Evolutionary conservation across 2,113 vertebrate genomes (phyloP).

Genomic region (Anseranas semipalmata): DNA sequence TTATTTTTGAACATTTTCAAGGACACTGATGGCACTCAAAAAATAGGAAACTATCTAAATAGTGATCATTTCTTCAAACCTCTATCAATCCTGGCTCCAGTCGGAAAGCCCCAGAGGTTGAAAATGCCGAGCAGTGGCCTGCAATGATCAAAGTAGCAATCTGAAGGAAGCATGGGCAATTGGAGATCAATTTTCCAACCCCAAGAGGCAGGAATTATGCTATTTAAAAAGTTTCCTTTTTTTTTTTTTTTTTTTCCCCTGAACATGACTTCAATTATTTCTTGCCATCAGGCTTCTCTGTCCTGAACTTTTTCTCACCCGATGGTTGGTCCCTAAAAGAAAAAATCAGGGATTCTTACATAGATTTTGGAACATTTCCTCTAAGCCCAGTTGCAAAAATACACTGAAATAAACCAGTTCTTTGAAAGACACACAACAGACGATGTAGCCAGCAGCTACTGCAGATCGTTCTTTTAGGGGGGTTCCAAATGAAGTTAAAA

Average conservation of each 20-base stretch:
- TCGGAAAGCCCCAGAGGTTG: background rate
- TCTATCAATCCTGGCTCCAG: background rate
- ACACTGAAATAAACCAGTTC: background rate
- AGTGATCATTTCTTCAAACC: background rate
- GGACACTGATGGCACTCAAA: background rate
- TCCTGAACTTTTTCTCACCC: background rate
- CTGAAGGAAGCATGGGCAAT: rapidly evolving
- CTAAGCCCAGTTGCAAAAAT: background rate
- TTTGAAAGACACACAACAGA: background rate
- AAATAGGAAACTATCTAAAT: background rate
- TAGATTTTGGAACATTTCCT: background rate
- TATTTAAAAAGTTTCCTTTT: background rate
- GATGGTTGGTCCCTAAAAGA: background rate
- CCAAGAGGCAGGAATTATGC: background rate
- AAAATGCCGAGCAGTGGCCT: background rate
- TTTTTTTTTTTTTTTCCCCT: rapidly evolving
- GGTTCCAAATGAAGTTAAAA: background rate
- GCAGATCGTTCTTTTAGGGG: background rate
- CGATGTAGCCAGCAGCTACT: rapidly evolving
- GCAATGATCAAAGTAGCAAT: background rate
- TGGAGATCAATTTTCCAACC: background rate
- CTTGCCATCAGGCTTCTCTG: background rate
- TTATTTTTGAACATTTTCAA: background rate
- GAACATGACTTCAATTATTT: background rate
- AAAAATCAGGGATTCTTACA: background rate